phyloP scores from a whole-genome alignment of 2,888 invertebrate genomes.

The Dione juno region DNA sequence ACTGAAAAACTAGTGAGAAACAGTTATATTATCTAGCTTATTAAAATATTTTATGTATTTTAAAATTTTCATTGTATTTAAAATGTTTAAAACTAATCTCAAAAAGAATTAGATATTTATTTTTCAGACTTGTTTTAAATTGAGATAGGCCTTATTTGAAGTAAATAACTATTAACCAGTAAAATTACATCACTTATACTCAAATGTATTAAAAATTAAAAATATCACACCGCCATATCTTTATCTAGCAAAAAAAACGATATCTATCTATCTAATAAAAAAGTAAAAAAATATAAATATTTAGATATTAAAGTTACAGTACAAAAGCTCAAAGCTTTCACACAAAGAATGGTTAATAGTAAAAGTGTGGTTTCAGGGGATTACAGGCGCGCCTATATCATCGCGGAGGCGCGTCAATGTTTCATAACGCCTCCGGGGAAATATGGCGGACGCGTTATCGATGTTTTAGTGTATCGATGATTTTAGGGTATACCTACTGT shows the following conservation, averaged over 20 bases:
- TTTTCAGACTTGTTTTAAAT: too few species aligned
- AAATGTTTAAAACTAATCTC: too few species aligned
- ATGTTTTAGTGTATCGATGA: constrained; percentile 70
- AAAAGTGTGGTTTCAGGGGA: constrained; percentile 26
- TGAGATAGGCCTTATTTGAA: too few species aligned
- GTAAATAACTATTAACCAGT: too few species aligned
- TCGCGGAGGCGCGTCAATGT: constrained; percentile 58
- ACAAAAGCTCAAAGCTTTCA: constrained; percentile 22
- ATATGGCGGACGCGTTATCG: constrained; percentile 55
- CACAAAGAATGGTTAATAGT: constrained; percentile 19
- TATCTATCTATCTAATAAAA: not conserved
- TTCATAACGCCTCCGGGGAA: constrained; percentile 76
- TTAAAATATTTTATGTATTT: too few species aligned
- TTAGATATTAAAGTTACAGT: constrained; percentile 10
- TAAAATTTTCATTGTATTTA: too few species aligned
- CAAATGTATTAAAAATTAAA: too few species aligned
- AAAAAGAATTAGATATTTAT: too few species aligned
- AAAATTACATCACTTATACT: too few species aligned
- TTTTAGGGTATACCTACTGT: constrained; percentile 55
- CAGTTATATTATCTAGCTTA: too few species aligned
- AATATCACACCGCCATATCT: too few species aligned
- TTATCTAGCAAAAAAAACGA: not conserved
- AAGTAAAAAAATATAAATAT: not conserved
- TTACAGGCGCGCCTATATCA: constrained; percentile 21
- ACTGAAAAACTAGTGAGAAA: too few species aligned